Evolutionary conservation across 2,888 invertebrate genomes (phyloP), one percentile per base, ranked within the genome.

Genomic region (Teinopalpus imperialis): DNA sequence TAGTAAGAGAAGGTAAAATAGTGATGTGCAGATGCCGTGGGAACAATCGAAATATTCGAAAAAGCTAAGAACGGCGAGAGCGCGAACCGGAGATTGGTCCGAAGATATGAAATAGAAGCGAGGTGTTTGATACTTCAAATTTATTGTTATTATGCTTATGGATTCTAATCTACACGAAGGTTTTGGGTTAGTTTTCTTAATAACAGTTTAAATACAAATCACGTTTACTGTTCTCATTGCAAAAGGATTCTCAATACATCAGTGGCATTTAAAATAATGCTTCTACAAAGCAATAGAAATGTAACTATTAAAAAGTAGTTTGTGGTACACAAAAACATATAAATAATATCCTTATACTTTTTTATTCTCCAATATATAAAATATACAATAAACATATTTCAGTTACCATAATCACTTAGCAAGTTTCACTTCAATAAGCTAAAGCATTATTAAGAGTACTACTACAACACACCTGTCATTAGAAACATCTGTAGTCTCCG

Each of bases 21-120:
- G 71, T 77, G 81, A 81, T 77, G 78, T 73, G 68, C 69, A 64
- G 67, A 71, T 61, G 66, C 68, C 85, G 85, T 86, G 85, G 85
- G 85, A 86, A 85, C 77, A 65, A 68, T 73, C 67, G 55, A 54
- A 59, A 65, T 64, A 75, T 74, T 78, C 70, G 76, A 75, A 79
- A 46, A 41, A 40, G 34, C 35, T 12, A 10, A 18, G 72, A 66
- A 57, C 63, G 65, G 69, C 66, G 71, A 70, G 73, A 79, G 68
- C 74, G 70, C 63, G 67, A 75, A 69, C 64, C 57, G 43, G 63
- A 58, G 81, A 81, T 82, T 57, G 56, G 66, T 72, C 64, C 53
- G 47, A 55, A 66, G 81, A 83, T 83, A 78, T 52, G 54, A 51
- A 54, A 49, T 35, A 52, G 41, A 54, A 55, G 52, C 55, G 50